Conservation (phyloP, 2,888 invertebrate genomes). For the Eucriotettix oculatus region DNA sequence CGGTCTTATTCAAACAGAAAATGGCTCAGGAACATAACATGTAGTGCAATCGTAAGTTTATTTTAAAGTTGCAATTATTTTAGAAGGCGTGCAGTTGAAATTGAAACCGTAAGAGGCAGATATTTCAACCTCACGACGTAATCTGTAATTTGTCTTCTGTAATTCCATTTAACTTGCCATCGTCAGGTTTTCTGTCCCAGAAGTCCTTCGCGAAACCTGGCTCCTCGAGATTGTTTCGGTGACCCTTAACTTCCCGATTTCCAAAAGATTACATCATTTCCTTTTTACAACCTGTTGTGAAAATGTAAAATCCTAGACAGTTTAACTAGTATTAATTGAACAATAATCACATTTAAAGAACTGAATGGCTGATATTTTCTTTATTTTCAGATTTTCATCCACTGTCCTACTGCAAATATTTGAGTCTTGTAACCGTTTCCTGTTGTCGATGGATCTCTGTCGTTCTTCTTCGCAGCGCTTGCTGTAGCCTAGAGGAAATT, state of each 20-base stretch:
- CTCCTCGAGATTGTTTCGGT: too few relatives aligned
- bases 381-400: background rate
- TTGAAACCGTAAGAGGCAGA: too few relatives aligned
- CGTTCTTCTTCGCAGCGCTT: background rate
- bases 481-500: background rate
- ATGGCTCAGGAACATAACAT: slow-evolving; percentile 9
- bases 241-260: too few relatives aligned
- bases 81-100: too few relatives aligned
- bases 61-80: too few relatives aligned
- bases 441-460: too few relatives aligned
- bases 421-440: background rate
- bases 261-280: too few relatives aligned
- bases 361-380: background rate
- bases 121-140: background rate
- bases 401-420: background rate
- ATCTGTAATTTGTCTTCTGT: background rate
- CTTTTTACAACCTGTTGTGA: too few relatives aligned
- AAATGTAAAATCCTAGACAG: background rate
- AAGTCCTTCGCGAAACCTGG: too few relatives aligned
- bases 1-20: slow-evolving; percentile 53
- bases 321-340: background rate
- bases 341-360: background rate
- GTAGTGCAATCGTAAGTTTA: slow-evolving; percentile 9
- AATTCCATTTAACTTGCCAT: background rate
- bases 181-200: too few relatives aligned